Conservation (phyloP, 2,113 vertebrate genomes). For the Pycnonotus jocosus region DNA sequence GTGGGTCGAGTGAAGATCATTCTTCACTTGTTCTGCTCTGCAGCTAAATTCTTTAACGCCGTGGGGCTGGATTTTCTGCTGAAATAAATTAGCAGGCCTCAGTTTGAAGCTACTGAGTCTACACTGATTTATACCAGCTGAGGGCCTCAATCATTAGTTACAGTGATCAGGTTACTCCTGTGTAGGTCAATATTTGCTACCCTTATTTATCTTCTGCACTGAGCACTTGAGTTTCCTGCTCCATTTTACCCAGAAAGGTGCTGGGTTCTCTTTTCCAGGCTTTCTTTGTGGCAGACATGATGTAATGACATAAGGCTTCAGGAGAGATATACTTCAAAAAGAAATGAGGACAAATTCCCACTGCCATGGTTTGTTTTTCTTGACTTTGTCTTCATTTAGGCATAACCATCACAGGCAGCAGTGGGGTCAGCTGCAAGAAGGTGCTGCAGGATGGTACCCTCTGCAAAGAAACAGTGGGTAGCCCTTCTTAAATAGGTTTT, state of each 20-base stretch:
- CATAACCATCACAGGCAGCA: background rate
- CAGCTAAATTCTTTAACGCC: background rate
- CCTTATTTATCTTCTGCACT: background rate
- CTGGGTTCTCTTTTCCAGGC: background rate
- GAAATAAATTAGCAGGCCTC: background rate
- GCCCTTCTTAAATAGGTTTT: background rate
- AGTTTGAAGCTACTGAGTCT: background rate
- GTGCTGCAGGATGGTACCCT: background rate
- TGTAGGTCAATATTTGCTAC: background rate
- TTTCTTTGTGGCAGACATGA: background rate
- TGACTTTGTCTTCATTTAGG: background rate
- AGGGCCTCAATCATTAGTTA: background rate
- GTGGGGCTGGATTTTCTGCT: background rate
- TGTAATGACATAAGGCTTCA: background rate
- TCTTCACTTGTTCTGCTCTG: background rate
- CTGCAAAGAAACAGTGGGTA: background rate
- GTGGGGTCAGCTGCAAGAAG: background rate
- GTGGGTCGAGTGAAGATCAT: accelerated
- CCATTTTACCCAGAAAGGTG: background rate
- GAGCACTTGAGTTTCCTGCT: background rate
- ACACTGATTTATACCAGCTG: background rate
- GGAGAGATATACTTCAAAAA: background rate
- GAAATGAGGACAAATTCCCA: background rate
- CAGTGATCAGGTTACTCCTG: background rate
- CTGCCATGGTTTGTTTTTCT: background rate